Percentiles rank a stretch among this genome's conserved stretches.
Conservation (phyloP, 2,113 vertebrate genomes). For the Hypomesus transpacificus region DNA sequence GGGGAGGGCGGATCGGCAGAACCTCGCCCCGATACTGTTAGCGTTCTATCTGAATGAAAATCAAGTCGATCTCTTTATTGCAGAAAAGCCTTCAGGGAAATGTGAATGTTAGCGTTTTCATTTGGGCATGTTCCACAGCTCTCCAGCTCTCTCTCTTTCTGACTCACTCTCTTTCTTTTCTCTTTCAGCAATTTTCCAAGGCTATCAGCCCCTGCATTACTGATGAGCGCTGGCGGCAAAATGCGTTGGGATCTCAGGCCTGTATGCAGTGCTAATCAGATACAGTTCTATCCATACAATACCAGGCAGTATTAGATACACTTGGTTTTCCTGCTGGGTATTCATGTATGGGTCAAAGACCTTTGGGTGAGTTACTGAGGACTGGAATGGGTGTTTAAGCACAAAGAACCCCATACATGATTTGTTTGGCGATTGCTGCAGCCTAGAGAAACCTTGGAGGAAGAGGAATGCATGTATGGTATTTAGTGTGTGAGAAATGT, state of each 20-base stretch:
- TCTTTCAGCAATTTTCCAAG: constrained; percentile 9
- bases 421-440: too few relatives aligned
- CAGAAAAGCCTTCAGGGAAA: constrained; percentile 43
- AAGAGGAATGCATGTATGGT: too few relatives aligned
- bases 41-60: constrained; percentile 60
- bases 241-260: constrained; percentile 13
- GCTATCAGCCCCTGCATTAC: constrained; percentile 19
- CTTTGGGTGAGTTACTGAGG: background rate
- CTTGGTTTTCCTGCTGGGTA: background rate
- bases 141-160: constrained; percentile 20
- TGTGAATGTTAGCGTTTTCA: constrained; percentile 44
- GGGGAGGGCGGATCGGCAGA: background rate
- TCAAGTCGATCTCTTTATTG: constrained; percentile 48
- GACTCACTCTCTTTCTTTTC: constrained; percentile 12
- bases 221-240: constrained; percentile 7
- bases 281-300: constrained; percentile 1
- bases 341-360: background rate
- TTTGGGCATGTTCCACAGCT: constrained; percentile 34
- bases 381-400: background rate
- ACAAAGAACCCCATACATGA: background rate
- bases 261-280: constrained; percentile 19
- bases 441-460: too few relatives aligned
- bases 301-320: background rate
- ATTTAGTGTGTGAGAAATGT: too few relatives aligned
- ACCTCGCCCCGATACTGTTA: constrained; percentile 26